Evolutionary conservation across 2,888 invertebrate species (phyloP).

Genomic region (Deilephila porcellus): DNA sequence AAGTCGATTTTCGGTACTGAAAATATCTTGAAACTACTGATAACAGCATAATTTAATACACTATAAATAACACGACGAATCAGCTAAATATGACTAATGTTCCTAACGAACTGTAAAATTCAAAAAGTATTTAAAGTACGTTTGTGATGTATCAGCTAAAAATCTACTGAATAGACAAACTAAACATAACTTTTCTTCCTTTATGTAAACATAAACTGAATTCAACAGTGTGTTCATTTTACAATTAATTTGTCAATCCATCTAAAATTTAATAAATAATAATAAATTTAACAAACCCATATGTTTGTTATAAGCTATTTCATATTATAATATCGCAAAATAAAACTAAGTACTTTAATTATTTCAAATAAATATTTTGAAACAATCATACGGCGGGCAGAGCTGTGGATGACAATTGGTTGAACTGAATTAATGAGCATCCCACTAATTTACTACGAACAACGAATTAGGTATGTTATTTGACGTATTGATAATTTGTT

Average conservation of each 20-base stretch:
- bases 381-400: neutral
- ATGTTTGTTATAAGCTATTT: neutral
- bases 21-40: no score
- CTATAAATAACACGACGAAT: no score
- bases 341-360: neutral
- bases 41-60: no score
- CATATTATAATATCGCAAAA: neutral
- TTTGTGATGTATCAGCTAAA: no score
- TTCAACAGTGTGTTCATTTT: neutral
- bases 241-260: neutral
- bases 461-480: neutral
- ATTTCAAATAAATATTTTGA: neutral
- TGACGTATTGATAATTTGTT: neutral
- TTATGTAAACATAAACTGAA: neutral
- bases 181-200: neutral
- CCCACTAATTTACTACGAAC: neutral
- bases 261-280: neutral
- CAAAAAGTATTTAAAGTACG: no score
- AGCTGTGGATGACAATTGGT: conserved; percentile 3
- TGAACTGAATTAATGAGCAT: neutral
- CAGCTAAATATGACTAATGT: no score
- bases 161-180: neutral
- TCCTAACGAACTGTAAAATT: no score
- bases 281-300: no score
- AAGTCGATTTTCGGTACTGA: no score